Percentiles rank a stretch among this genome's conserved stretches.
Conservation (phyloP, 2,888 invertebrate genomes). For the Acanthosoma haemorrhoidale region DNA sequence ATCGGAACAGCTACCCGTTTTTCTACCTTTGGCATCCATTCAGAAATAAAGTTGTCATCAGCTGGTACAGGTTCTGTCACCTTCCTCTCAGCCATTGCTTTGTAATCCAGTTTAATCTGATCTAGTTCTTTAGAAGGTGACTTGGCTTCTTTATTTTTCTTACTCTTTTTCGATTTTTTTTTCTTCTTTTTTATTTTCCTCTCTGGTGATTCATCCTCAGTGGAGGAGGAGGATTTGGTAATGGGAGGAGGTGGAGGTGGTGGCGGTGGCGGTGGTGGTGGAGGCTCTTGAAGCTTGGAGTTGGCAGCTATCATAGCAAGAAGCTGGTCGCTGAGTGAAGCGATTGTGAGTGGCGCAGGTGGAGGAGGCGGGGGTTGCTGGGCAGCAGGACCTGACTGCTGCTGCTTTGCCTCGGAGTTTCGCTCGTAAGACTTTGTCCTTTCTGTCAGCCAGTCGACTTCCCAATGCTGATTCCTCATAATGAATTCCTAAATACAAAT, state of each 20-base stretch:
- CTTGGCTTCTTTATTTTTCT: neutral
- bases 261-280: constrained; percentile 6
- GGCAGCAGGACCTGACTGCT: neutral
- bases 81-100: constrained; percentile 2
- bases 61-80: neutral
- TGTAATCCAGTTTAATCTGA: constrained; percentile 15
- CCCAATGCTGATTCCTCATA: constrained; percentile 81
- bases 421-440: constrained; percentile 65
- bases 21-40: constrained; percentile 28
- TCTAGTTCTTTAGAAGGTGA: constrained; percentile 16
- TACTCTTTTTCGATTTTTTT: constrained; percentile 27
- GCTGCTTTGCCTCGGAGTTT: constrained; percentile 44
- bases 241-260: neutral
- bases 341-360: constrained; percentile 10
- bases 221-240: neutral
- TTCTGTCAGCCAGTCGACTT: constrained; percentile 79
- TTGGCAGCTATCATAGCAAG: constrained; percentile 33
- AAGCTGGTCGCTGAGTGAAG: constrained; percentile 31
- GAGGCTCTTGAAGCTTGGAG: neutral
- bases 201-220: constrained; percentile 17
- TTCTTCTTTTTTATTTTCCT: constrained; percentile 30
- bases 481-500: constrained; percentile 61
- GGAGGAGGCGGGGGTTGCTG: neutral
- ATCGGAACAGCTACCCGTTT: neutral
- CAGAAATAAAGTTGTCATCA: constrained; percentile 20